phyloP scores from a whole-genome alignment of 2,797 vertebrate genomes.

The Neomorphus geoffroyi region DNA sequence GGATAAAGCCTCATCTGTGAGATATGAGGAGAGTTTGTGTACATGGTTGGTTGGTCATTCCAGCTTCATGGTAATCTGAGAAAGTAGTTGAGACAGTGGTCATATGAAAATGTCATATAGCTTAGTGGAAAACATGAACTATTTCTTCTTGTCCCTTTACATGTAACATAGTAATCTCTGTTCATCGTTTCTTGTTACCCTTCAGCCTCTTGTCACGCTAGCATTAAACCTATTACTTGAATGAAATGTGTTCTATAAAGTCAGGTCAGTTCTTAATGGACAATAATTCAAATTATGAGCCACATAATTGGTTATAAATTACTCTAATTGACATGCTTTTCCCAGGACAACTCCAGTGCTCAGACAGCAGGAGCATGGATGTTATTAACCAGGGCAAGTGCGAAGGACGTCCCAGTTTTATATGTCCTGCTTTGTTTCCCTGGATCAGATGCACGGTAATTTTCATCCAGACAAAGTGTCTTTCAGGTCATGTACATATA shows the following conservation, averaged over 20 bases:
- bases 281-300: slow-evolving; percentile 49
- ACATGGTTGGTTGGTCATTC: background rate
- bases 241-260: slow-evolving; percentile 39
- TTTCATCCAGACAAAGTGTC: background rate
- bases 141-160: background rate
- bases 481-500: background rate
- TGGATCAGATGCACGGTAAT: background rate
- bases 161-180: background rate
- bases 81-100: background rate
- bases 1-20: background rate
- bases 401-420: slow-evolving; percentile 40
- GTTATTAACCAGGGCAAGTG: slow-evolving; percentile 25
- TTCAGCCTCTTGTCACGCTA: background rate
- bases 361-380: background rate
- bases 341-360: slow-evolving; percentile 20
- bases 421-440: background rate
- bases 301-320: slow-evolving; percentile 34
- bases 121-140: background rate
- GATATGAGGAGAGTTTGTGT: background rate
- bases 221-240: background rate
- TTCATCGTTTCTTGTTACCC: background rate
- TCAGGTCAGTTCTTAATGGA: slow-evolving; percentile 47
- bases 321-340: slow-evolving; percentile 48
- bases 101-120: background rate
- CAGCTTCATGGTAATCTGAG: background rate